Base-by-base conservation (phyloP, 2,888 invertebrate species). In the Xylophagus ater region DNA sequence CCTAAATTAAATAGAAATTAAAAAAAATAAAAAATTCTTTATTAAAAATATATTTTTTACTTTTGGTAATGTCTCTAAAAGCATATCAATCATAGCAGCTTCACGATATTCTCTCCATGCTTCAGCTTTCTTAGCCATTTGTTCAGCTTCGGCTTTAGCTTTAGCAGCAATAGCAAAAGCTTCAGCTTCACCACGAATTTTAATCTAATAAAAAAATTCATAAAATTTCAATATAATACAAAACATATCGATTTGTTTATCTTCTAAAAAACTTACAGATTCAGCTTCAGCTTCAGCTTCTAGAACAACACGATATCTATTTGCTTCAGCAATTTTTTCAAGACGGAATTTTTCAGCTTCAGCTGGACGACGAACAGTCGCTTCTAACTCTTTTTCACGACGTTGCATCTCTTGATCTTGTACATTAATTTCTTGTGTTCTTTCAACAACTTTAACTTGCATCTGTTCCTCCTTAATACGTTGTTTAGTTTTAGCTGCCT, bases 221-320 rank as follows among this genome's bases (percentile, higher is more conserved):
- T 25, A 34, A 32, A 30, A 23, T 13, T 25, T 34, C 12, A 26
- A 32, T 15, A 4, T 31, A 29, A 35, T 28, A 12, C 20, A 36
- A 13, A 8, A 19, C 6, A 32, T 15, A 18, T 17, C 12, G 17
- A 19, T 21, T 3, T 26, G 3, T 21, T 2, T 12, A 28, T 8
- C 4, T 19, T 14, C 2, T 25, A 20, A 28, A 31, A 35, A 39
- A 57, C 65, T 67, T 44, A 76, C 76, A 13, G 93, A 81, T 68
- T 96, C 92, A 0, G 94, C 84, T 58, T 93, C 90, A 0, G 94
- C 96, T 60, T 94, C 88, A 1, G 96, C 94, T 63, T 96, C 94
- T 56, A 94, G 74, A n/a, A 93, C 76, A 5, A 88, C 78, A 51
- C 85, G 76, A 57, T 84, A 70, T 58, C 80, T 78, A 61, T 93